Base-by-base conservation (phyloP, 2,113 vertebrate genomes). In the Bujurquina vittata region DNA sequence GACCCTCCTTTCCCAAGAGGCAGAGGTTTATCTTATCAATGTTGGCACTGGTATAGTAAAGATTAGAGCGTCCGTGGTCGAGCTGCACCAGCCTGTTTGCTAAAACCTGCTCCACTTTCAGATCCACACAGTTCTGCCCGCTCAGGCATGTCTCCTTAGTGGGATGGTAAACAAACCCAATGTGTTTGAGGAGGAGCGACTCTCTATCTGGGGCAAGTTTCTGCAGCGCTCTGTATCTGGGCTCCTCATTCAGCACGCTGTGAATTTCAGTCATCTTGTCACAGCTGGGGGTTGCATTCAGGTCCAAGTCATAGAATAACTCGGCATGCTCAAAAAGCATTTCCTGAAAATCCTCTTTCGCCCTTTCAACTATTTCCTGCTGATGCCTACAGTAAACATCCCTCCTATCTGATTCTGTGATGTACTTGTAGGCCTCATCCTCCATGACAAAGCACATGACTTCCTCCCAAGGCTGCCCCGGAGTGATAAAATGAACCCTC, bases 261-360 rank as follows among this genome's bases (percentile, higher is more conserved):
- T 99, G 97, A 86, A 99, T 99, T 91, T 99, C 98, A 84, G 96
- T 98, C 98, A 99, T 99, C 96, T 99, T 99, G 95, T 99, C 97
- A 81, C 95, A 97, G 93, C 97, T 99, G 22, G 98, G 98, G 77
- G 98, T 99, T 91, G 98, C 99, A 84, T 99, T 99, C 80, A 99
- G 96, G 95, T 99, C 99, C 92, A 99, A 93, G 95, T 99, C 99
- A 91, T 99, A 99, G 96, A 99, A 99, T 8, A 99, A 95, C 91
- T 99, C 98, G 26, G 98, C 97, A 55, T 99, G 98, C 92, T 99
- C 98, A 93, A 99, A 99, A 93, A 99, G 97, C 99, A 99, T 98
- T 97, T 99, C 98, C 96, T 99, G 99, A 96, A 99, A 99, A 94
- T 99, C 98, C 94, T 99, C 98, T 97, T 99, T 99, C 96, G 98